Conservation (phyloP, 2,113 vertebrate species). For the Tretioscincus oriximinensis region DNA sequence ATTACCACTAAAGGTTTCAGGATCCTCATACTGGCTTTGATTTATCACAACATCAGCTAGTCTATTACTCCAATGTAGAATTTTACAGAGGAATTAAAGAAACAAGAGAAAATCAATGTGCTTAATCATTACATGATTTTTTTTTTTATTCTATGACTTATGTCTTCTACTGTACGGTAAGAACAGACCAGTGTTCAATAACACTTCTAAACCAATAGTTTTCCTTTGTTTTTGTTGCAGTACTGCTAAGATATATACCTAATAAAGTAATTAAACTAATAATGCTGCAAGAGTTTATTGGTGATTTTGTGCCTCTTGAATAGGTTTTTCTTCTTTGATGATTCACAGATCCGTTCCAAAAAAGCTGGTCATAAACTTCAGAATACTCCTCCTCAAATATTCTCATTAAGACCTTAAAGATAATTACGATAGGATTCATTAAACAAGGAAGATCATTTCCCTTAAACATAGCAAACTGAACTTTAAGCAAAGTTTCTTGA, state of each 20-base stretch:
- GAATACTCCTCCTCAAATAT: not conserved
- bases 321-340: constrained; percentile 26
- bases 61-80: constrained; percentile 4
- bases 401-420: constrained; percentile 40
- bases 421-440: not conserved
- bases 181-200: not conserved
- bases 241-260: constrained; percentile 3
- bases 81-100: constrained; percentile 12
- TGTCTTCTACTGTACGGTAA: not conserved
- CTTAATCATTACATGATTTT: not conserved
- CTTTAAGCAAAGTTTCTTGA: not conserved
- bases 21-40: not conserved
- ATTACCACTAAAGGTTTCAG: not conserved
- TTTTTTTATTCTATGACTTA: not conserved
- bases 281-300: constrained; percentile 31
- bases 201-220: constrained; percentile 4
- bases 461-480: not conserved
- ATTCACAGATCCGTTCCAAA: constrained; percentile 8
- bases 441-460: not conserved
- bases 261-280: constrained; percentile 23
- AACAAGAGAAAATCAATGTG: not conserved
- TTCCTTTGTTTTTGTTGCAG: constrained; percentile 27
- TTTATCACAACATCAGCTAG: not conserved
- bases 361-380: constrained; percentile 26
- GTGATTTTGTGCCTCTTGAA: constrained; percentile 29